Conservation (phyloP, 2,888 invertebrate species). For the Cetonia aurata region DNA sequence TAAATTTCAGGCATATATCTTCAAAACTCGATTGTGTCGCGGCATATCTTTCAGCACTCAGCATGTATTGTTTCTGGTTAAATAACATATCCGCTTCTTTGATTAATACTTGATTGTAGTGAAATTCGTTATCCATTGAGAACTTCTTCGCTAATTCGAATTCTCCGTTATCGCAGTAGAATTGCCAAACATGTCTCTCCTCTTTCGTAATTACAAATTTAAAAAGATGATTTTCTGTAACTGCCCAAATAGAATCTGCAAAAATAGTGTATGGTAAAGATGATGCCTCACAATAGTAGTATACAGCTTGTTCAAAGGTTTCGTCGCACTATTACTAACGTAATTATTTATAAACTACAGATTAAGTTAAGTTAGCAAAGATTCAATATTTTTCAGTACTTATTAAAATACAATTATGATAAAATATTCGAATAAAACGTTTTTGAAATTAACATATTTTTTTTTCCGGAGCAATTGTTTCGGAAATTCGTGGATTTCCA, state of each 20-base stretch:
- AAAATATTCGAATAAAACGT: too few relatives aligned
- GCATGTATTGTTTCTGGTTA: slow-evolving; percentile 80
- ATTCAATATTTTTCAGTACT: too few relatives aligned
- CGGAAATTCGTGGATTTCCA: too few relatives aligned
- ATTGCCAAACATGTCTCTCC: slow-evolving; percentile 88
- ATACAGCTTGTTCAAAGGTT: too few relatives aligned
- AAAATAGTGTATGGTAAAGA: slow-evolving; percentile 8
- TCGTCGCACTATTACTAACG: too few relatives aligned
- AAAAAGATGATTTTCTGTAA: slow-evolving; percentile 87
- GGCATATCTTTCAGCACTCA: slow-evolving; percentile 90
- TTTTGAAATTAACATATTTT: too few relatives aligned
- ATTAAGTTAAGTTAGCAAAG: too few relatives aligned
- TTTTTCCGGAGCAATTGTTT: too few relatives aligned
- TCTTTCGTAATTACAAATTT: slow-evolving; percentile 88
- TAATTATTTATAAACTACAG: too few relatives aligned
- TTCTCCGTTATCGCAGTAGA: slow-evolving; percentile 87
- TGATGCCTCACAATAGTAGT: too few relatives aligned
- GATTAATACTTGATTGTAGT: slow-evolving; percentile 85
- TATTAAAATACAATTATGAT: too few relatives aligned
- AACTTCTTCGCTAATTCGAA: slow-evolving; percentile 90
- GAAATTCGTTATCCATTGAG: slow-evolving; percentile 83
- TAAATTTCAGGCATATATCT: slow-evolving; percentile 92
- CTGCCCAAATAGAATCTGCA: slow-evolving; percentile 82
- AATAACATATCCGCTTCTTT: slow-evolving; percentile 92
- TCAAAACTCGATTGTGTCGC: slow-evolving; percentile 94